Evolutionary conservation across 2,888 invertebrate species (phyloP).

Genomic region (Tholera decimalis): DNA sequence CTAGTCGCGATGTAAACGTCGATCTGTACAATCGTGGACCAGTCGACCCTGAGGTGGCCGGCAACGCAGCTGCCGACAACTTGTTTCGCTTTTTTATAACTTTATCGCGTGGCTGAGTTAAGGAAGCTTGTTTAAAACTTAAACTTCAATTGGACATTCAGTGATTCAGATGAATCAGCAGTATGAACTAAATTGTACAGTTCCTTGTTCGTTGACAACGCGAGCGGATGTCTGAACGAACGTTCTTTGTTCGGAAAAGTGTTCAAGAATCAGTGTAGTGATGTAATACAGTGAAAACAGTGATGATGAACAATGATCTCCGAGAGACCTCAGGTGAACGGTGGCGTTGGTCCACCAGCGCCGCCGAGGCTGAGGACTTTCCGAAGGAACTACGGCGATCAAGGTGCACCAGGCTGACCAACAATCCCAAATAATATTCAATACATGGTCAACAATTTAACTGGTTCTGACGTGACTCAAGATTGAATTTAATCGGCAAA

Average conservation of each 20-base stretch:
- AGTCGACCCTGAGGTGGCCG: slow-evolving; percentile 87
- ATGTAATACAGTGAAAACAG: slow-evolving; percentile 78
- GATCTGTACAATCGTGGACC: slow-evolving; percentile 76
- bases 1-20: slow-evolving; percentile 74
- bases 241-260: slow-evolving; percentile 63
- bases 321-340: slow-evolving; percentile 85
- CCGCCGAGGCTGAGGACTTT: slow-evolving; percentile 88
- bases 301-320: slow-evolving; percentile 88
- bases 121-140: slow-evolving; percentile 65
- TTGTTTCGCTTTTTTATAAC: slow-evolving; percentile 74
- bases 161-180: slow-evolving; percentile 65
- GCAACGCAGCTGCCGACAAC: slow-evolving; percentile 80
- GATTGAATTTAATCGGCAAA: slow-evolving; percentile 49
- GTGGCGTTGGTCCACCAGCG: slow-evolving; percentile 85
- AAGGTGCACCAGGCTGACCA: slow-evolving; percentile 84
- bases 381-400: slow-evolving; percentile 92
- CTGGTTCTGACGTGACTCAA: slow-evolving; percentile 62
- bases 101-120: slow-evolving; percentile 69
- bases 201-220: slow-evolving; percentile 55
- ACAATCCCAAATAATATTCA: slow-evolving; percentile 63
- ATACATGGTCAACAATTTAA: slow-evolving; percentile 59
- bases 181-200: slow-evolving; percentile 59
- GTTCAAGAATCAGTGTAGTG: slow-evolving; percentile 60
- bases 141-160: slow-evolving; percentile 61
- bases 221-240: slow-evolving; percentile 59